phyloP scores from a whole-genome alignment of 2,888 invertebrate species.

The Nipponacmea schrenckii region DNA sequence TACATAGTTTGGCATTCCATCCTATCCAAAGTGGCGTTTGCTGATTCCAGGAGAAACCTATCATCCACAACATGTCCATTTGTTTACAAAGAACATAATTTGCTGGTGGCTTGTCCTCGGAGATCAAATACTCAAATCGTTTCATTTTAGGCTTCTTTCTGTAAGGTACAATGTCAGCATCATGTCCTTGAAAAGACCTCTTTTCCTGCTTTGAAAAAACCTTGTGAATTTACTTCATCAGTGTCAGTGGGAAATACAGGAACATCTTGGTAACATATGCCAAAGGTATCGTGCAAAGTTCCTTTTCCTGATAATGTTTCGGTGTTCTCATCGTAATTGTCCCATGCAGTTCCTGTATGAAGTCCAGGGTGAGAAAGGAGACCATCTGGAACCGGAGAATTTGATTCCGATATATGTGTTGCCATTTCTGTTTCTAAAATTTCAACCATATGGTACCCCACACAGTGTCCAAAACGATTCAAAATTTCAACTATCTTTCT shows the following conservation, averaged over 20 bases:
- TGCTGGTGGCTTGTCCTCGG: conserved; percentile 3
- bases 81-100: background rate
- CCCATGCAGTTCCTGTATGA: conserved; percentile 28
- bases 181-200: background rate
- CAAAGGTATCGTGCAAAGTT: conserved; percentile 34
- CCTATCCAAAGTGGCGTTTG: conserved; percentile 32
- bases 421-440: conserved; percentile 28
- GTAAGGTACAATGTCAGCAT: conserved; percentile 18
- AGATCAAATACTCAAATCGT: conserved; percentile 11
- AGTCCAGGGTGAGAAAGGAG: conserved; percentile 16
- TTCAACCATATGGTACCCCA: conserved; percentile 22
- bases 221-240: background rate
- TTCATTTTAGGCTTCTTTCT: conserved; percentile 27
- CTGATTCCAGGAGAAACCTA: background rate
- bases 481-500: conserved; percentile 25
- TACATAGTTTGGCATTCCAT: conserved; percentile 27
- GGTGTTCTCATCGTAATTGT: conserved; percentile 32
- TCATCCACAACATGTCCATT: background rate
- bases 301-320: conserved; percentile 32
- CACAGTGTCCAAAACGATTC: conserved; percentile 26
- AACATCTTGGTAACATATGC: conserved; percentile 32
- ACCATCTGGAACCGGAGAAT: conserved; percentile 25
- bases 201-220: conserved; percentile 2
- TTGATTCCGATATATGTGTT: conserved; percentile 6
- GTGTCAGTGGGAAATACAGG: no score